Base-by-base conservation (phyloP, 2,888 invertebrate species). In the Thelaira solivaga region DNA sequence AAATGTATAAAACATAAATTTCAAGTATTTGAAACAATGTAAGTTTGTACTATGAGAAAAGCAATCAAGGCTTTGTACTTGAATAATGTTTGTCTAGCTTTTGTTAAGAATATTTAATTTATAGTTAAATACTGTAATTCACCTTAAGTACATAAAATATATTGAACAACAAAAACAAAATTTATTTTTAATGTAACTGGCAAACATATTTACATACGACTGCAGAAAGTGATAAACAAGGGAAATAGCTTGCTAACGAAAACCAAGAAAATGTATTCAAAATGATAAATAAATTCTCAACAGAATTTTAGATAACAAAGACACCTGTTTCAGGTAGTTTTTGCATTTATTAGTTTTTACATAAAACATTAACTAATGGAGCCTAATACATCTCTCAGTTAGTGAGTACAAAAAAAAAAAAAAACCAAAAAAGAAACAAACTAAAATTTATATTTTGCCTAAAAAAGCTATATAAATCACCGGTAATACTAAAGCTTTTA, bases 401-500 rank as follows among this genome's bases (percentile, higher is more conserved):
- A 2, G 5, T 13, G 16, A 39, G 2, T 13, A 6, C 36, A 4
- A 55, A 55, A 34, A 31, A 10, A 41, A 20, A 20, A 41, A 68
- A 26, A 41, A 43, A 31, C 0, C 31, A 43, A 49, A 29, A 20
- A 59, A 57, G 10, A 61, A 11, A n/a, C n/a, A n/a, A 24, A 59
- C 31, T 29, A 10, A 8, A 39, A 59, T 59, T 45, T 76, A 8
- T 71, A 68, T 76, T 72, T 41, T 67, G 67, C 18, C 61, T 67
- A 67, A 34, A 72, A 72, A 55, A 61, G 31, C 47, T n/a, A n/a
- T 41, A 76, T 76, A 76, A 76, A 72, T 76, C 76, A 76, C 76
- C 43, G 68, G 73, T 73, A 73, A 77, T 77, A 57, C 73, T 45
- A 61, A 76, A 65, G 76, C 76, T 76, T 76, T 73, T 77, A 73